Evolutionary conservation across 2,113 vertebrate genomes (phyloP), one percentile per base, ranked within the genome.

Genomic region (Lepisosteus oculatus): DNA sequence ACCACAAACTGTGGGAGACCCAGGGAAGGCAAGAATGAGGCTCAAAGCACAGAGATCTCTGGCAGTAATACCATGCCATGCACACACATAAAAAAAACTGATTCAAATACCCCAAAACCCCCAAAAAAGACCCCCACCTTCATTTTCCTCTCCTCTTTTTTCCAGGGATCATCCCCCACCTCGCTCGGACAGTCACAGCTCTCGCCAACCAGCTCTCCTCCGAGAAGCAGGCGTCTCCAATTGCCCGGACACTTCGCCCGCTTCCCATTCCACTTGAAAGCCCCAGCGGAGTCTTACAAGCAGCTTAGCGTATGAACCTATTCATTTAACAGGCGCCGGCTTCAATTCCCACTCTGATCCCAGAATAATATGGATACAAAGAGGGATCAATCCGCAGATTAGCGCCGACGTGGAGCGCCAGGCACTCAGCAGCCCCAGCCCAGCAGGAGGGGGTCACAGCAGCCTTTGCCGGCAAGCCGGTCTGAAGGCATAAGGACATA

Each of bases 271-370:
- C 66, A 45, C 76, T 87, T 77, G 87, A 86, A 84, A 6, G 59
- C 59, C 14, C 14, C 59, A 14, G 13, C 3, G 8, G 47, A 51
- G 47, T 9, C 73, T 82, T 85, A 85, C 86, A 87, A 90, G 82
- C 79, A 71, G 87, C 85, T 89, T 91, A 92, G 85, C 85, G 85
- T 85, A 84, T 89, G 86, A 90, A 88, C 73, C 86, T 84, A 84
- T 90, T 90, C 78, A 89, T 86, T 80, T 83, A 77, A 82, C 83
- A 74, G 47, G 79, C 77, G 79, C 51, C 75, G 70, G 74, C 83
- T 87, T 85, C 71, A 68, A 73, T 70, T 76, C 75, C 75, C 55
- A 65, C 70, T 9, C 47, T 73, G 57, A 66, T 44, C 77, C 73
- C 78, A 73, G 80, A 90, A 83, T 84, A 82, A 87, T 76, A 76